phyloP scores from a whole-genome alignment of 2,113 vertebrate species.

The Gobius niger region DNA sequence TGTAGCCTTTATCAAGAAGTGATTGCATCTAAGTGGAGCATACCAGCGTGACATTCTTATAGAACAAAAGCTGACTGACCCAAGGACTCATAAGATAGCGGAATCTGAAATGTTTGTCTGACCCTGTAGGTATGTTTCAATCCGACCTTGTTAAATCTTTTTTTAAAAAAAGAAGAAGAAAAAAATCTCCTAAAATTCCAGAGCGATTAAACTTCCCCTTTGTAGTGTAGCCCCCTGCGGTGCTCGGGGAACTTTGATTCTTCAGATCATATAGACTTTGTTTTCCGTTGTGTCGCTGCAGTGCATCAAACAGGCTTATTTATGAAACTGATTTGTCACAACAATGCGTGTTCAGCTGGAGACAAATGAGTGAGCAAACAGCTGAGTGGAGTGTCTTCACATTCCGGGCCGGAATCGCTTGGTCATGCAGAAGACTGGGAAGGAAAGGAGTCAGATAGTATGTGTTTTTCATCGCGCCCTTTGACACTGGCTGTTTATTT shows the following conservation, averaged over 20 bases:
- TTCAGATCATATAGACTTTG: conserved; percentile 13
- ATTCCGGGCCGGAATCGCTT: conserved; percentile 60
- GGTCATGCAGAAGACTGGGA: conserved; percentile 63
- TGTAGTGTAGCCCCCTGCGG: conserved; percentile 4
- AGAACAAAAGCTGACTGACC: background rate
- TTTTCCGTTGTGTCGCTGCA: conserved; percentile 36
- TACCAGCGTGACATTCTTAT: background rate
- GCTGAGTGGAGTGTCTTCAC: conserved; percentile 33
- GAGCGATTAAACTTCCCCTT: conserved; percentile 6
- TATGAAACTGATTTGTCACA: conserved; percentile 27
- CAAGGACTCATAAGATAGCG: conserved; percentile 1
- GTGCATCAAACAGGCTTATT: conserved; percentile 38
- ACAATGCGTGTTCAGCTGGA: conserved; percentile 10
- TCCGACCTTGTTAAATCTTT: conserved; percentile 28
- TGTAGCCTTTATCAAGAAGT: background rate
- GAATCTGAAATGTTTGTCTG: conserved; percentile 30
- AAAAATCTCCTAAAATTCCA: conserved; percentile 16
- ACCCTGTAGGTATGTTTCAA: conserved; percentile 1
- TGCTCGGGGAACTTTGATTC: conserved; percentile 22
- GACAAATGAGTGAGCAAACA: conserved; percentile 17
- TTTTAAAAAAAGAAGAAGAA: too few relatives aligned
- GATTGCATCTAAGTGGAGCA: conserved; percentile 18
- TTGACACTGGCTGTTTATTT: conserved; percentile 38
- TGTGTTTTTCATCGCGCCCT: conserved; percentile 6
- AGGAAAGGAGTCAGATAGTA: conserved; percentile 43